Evolutionary conservation across 2,113 vertebrate species (phyloP).

Genomic region (Osmerus eperlanus): DNA sequence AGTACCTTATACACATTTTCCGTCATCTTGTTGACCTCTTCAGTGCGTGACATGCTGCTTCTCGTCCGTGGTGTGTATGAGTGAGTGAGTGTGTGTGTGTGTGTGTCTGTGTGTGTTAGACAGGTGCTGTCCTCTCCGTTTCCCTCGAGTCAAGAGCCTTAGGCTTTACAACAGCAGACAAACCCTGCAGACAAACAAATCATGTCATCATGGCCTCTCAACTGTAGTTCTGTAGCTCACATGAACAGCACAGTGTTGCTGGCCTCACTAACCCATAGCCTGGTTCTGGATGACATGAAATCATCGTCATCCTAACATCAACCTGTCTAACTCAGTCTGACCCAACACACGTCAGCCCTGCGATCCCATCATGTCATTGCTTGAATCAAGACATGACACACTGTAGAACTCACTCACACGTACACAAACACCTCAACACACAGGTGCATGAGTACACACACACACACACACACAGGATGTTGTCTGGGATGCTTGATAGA

Average conservation of each 20-base stretch:
- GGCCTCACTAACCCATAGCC: neutral
- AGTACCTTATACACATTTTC: constrained; percentile 82
- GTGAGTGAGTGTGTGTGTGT: constrained; percentile 5
- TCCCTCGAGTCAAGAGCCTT: constrained; percentile 5
- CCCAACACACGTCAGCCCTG: neutral
- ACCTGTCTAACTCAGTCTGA: neutral
- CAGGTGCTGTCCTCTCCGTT: neutral
- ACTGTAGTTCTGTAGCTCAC: too few relatives aligned
- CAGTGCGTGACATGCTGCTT: constrained; percentile 78
- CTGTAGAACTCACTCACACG: neutral
- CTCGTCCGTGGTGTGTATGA: constrained; percentile 10
- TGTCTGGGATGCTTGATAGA: neutral
- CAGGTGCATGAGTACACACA: neutral
- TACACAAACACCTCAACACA: too few relatives aligned
- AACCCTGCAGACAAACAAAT: constrained; percentile 17
- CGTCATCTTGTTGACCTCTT: constrained; percentile 84
- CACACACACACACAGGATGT: neutral
- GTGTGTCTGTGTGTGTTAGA: neutral
- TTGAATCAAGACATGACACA: neutral
- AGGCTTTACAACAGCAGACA: constrained; percentile 31
- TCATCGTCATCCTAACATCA: neutral
- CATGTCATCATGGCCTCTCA: too few relatives aligned
- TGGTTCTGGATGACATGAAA: neutral
- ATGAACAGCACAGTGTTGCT: neutral
- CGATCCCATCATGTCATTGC: neutral